Evolutionary conservation across 2,888 invertebrate species (phyloP), one percentile per base, ranked within the genome.

Genomic region (Scaeva pyrastri): DNA sequence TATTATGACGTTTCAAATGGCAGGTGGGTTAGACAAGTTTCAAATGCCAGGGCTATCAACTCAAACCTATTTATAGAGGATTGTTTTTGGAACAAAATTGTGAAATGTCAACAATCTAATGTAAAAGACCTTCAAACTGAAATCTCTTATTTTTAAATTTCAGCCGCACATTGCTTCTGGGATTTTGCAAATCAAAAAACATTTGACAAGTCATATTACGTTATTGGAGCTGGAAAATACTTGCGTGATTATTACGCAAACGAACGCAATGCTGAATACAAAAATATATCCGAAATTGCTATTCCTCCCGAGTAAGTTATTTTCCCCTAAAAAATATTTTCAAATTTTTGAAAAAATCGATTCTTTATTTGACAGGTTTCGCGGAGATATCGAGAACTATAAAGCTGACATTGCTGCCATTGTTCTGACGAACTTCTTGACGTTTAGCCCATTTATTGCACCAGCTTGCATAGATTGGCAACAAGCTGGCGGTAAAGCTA

Each of bases 381-480:
- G 55, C 2, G 91, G 90, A 6, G 85, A 80, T 4, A 7, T 71
- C 1, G 88, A 88, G 10, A 83, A 88, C 11, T 91, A 88, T 66
- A 73, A 77, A n/a, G 87, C 87, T 8, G 93, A 93, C 87, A 90
- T 93, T 41, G 92, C 92, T 0, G 71, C 93, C 2, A 45, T 93
- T 7, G 88, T 91, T 10, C 78, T 92, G 36, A 88, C 88, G 56
- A 88, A 88, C n/a, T 73, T 82, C 11, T 90, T 93, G n/a, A 74
- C 62, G 12, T 89, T 91, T 39, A 89, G 91, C 0, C 78, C 87
- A 23, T 89, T 90, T 26, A 91, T 93, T n/a, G 91, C 90, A 70
- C 92, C 92, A 7, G 90, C 92, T 8, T 93, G 93, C 81, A 87
- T 91, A 3, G 89, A 90, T 23, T 90, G 89, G 89, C 62, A 87